A percentile compares a stretch with the other conserved stretches of the same genome.
Evolutionary conservation across 2,888 invertebrate species (phyloP).

Genomic region (Meteorus cinctellus): DNA sequence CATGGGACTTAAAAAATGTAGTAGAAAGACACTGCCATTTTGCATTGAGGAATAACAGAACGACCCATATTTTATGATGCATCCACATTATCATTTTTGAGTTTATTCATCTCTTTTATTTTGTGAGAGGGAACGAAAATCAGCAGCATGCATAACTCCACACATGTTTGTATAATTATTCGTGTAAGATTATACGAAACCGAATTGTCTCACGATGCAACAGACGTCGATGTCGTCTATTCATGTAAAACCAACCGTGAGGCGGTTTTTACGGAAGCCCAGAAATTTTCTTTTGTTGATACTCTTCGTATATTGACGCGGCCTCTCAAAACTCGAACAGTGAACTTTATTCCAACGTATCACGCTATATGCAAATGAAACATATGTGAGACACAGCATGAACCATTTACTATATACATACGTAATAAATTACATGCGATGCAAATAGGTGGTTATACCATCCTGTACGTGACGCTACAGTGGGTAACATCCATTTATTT

Average conservation of each 20-base stretch:
- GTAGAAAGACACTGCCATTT: not conserved
- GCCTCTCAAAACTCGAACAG: conserved; percentile 28
- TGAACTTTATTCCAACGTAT: conserved; percentile 51
- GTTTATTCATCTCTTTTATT: too few species aligned
- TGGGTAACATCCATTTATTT: conserved; percentile 7
- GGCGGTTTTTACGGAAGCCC: conserved; percentile 20
- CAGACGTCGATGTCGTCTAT: conserved; percentile 29
- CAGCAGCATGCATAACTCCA: too few species aligned
- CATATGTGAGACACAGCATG: conserved; percentile 61
- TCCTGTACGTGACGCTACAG: conserved; percentile 9
- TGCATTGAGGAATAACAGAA: not conserved
- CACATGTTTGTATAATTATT: conserved; percentile 16
- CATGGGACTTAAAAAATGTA: not conserved
- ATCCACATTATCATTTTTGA: too few species aligned
- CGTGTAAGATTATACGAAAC: conserved; percentile 6
- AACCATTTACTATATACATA: conserved; percentile 36
- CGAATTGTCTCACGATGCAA: conserved; percentile 27
- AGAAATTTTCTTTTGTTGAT: conserved; percentile 38
- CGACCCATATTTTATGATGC: not conserved
- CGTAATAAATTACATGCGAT: conserved; percentile 63
- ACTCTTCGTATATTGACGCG: conserved; percentile 33
- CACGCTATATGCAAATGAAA: conserved; percentile 68
- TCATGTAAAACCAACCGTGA: conserved; percentile 31
- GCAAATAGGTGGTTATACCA: conserved; percentile 18
- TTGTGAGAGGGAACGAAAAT: too few species aligned